These are phyloP conservation scores for Oncorhynchus kisutch DNA, from an alignment of 2,113 vertebrate species.

Conservation along the genomic window DNA sequence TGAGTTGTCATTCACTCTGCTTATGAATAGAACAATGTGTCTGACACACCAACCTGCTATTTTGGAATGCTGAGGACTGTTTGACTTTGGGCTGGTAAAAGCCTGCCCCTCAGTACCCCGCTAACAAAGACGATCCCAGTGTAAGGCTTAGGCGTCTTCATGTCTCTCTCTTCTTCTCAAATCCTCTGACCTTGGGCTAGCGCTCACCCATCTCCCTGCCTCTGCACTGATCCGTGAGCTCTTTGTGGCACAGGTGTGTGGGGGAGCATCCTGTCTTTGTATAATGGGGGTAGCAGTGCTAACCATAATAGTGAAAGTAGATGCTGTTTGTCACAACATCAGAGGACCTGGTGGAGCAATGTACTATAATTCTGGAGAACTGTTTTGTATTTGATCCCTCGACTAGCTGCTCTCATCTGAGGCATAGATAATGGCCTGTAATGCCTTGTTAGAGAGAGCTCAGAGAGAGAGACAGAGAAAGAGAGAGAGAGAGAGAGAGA, in stretches of 20 bases:
- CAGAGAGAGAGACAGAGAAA: neutral
- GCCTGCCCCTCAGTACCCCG: slow-evolving; percentile 51
- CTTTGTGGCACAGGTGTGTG: slow-evolving; percentile 15
- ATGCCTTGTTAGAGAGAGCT: slow-evolving; percentile 23
- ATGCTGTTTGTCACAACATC: slow-evolving; percentile 1
- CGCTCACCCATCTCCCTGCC: slow-evolving; percentile 30
- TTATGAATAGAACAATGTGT: slow-evolving; percentile 50
- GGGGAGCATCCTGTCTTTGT: neutral
- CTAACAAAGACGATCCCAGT: slow-evolving; percentile 55
- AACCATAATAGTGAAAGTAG: neutral
- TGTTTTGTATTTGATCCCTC: neutral
- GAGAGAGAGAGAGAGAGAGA: too few relatives aligned
- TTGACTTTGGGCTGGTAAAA: slow-evolving; percentile 66
- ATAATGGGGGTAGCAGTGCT: slow-evolving; percentile 8
- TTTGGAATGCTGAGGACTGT: slow-evolving; percentile 66
- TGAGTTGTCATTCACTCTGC: slow-evolving; percentile 36
- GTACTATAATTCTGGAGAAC: neutral
- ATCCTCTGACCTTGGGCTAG: slow-evolving; percentile 61
- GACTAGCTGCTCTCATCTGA: neutral
- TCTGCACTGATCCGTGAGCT: slow-evolving; percentile 37
- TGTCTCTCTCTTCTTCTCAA: slow-evolving; percentile 36
- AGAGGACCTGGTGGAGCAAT: neutral
- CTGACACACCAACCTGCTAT: slow-evolving; percentile 25
- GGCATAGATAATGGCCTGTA: slow-evolving; percentile 20
- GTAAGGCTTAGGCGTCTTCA: slow-evolving; percentile 47